A percentile compares a stretch with the other conserved stretches of the same genome.
Conservation (phyloP, 2,113 vertebrate species). For the Neoarius graeffei region DNA sequence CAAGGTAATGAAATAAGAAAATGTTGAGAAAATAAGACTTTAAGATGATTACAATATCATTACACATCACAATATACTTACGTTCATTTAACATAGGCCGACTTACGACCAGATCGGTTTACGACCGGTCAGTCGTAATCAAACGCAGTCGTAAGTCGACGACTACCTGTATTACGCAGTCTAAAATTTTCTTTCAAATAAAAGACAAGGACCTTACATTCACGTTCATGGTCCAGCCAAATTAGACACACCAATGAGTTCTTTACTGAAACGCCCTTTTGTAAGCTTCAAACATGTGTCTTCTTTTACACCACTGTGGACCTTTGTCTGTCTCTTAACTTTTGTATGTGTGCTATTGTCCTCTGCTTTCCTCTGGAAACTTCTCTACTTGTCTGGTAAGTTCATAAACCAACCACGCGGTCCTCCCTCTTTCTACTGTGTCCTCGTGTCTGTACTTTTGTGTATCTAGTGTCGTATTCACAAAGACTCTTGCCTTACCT, state of each 20-base stretch:
- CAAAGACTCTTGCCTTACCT: background rate
- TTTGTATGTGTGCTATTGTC: constrained; percentile 63
- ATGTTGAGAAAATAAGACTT: too few relatives aligned
- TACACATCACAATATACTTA: too few relatives aligned
- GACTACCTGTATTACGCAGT: too few relatives aligned
- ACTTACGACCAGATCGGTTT: too few relatives aligned
- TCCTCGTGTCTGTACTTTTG: background rate
- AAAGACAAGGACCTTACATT: background rate
- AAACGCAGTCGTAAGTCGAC: too few relatives aligned
- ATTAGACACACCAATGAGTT: background rate
- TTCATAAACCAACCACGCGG: constrained; percentile 43
- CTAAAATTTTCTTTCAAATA: background rate
- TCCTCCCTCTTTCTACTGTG: constrained; percentile 41
- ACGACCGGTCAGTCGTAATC: too few relatives aligned
- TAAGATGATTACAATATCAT: too few relatives aligned
- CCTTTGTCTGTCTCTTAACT: constrained; percentile 62
- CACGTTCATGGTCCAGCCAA: background rate
- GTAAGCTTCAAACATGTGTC: background rate
- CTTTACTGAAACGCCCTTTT: background rate
- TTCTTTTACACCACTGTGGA: constrained; percentile 18
- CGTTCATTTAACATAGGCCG: too few relatives aligned
- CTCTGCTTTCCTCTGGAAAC: constrained; percentile 71
- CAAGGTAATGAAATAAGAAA: too few relatives aligned
- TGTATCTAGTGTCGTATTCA: background rate
- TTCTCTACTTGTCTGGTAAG: constrained; percentile 70